phyloP scores from a whole-genome alignment of 1,140 invertebrate genomes.

The Tetramorium alpestre region DNA sequence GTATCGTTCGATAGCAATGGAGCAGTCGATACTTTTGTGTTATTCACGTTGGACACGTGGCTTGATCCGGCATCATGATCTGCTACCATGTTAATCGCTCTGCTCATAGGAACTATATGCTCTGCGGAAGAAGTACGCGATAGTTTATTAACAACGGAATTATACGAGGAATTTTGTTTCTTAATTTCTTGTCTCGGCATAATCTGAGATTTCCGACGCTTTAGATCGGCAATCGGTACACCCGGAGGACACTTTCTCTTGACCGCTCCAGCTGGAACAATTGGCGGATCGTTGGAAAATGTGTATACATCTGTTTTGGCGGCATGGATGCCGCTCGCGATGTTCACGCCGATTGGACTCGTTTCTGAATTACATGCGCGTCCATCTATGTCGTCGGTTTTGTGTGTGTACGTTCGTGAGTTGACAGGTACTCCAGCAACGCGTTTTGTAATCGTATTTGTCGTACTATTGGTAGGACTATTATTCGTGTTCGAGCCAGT shows the following conservation, averaged over 20 bases:
- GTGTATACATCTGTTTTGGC: constrained; percentile 78
- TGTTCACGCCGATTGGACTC: not conserved
- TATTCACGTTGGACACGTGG: not conserved
- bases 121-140: constrained; percentile 53
- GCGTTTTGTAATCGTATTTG: constrained; percentile 10
- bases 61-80: constrained; percentile 48
- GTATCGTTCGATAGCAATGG: constrained; percentile 73
- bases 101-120: constrained; percentile 45
- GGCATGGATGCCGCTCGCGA: constrained; percentile 30
- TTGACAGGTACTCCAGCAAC: constrained; percentile 24
- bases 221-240: constrained; percentile 78
- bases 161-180: not conserved
- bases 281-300: constrained; percentile 75
- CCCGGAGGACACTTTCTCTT: constrained; percentile 82
- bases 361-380: constrained; percentile 38
- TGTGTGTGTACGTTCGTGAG: constrained; percentile 44
- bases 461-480: not conserved
- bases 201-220: constrained; percentile 60
- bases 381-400: constrained; percentile 41
- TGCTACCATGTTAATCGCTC: not conserved
- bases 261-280: constrained; percentile 76
- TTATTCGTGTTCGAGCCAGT: constrained; percentile 15
- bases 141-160: constrained; percentile 10
- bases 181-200: constrained; percentile 19
- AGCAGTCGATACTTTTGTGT: constrained; percentile 33